A percentile compares a stretch with the other conserved stretches of the same genome.
These are phyloP conservation scores for Gadus chalcogrammus DNA, from an alignment of 2,113 vertebrate species.

Conservation along the genomic window DNA sequence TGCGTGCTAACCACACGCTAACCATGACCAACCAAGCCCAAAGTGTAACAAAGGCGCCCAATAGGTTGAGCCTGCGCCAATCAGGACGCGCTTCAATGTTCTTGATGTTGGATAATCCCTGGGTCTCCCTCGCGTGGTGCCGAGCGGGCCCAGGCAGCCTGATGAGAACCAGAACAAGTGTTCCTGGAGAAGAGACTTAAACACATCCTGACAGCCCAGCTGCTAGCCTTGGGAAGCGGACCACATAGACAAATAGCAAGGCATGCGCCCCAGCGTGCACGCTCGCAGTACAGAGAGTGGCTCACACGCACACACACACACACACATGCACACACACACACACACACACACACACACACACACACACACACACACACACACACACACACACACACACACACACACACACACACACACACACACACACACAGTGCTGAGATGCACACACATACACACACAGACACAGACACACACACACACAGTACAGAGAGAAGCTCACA, in stretches of 20 bases:
- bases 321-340: neutral
- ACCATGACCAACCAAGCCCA: slow-evolving; percentile 42
- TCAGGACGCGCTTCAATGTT: slow-evolving; percentile 47
- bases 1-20: slow-evolving; percentile 36
- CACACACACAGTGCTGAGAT: neutral
- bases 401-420: neutral
- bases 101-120: slow-evolving; percentile 55
- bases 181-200: slow-evolving; percentile 53
- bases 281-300: neutral
- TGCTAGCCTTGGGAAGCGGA: slow-evolving; percentile 58
- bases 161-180: slow-evolving; percentile 64
- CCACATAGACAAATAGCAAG: slow-evolving; percentile 18
- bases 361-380: slow-evolving; percentile 8
- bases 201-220: slow-evolving; percentile 57
- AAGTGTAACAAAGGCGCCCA: slow-evolving; percentile 35
- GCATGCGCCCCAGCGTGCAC: slow-evolving; percentile 23
- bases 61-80: slow-evolving; percentile 46
- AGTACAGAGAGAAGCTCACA: slow-evolving; percentile 7
- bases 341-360: neutral
- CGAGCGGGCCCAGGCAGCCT: slow-evolving; percentile 32
- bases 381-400: too few relatives aligned
- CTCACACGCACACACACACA: slow-evolving; percentile 1
- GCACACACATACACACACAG: neutral
- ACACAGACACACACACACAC: too few relatives aligned
- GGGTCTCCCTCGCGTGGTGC: slow-evolving; percentile 37